Conservation (phyloP, 1,140 invertebrate species). For the Apis dorsata region DNA sequence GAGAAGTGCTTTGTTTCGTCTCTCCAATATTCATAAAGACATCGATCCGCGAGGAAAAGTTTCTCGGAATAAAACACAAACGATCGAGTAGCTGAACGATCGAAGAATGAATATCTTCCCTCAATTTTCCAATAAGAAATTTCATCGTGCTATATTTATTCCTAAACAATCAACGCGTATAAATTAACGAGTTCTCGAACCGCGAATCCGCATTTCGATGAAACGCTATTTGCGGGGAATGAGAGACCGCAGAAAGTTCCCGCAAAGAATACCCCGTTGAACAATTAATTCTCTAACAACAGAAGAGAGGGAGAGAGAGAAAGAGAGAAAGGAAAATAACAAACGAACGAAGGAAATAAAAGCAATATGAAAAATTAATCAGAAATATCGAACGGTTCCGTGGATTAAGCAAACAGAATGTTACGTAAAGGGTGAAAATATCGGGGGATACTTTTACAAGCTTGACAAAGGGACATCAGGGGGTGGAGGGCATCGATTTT, state of each 20-base stretch:
- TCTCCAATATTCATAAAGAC: conserved; percentile 26
- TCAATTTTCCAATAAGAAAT: too few species aligned
- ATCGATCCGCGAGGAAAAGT: background rate
- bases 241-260: background rate
- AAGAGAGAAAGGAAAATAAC: background rate
- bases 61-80: background rate
- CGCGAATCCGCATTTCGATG: background rate
- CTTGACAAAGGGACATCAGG: background rate
- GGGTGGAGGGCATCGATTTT: conserved; percentile 9
- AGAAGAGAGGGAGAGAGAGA: too few species aligned
- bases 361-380: background rate
- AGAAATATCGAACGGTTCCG: background rate
- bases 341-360: background rate
- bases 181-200: conserved; percentile 6
- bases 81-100: background rate
- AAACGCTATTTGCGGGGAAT: background rate
- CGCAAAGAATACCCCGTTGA: background rate
- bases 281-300: background rate
- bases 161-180: background rate
- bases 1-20: background rate
- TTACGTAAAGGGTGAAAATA: background rate
- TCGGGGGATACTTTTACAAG: background rate
- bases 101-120: conserved; percentile 13
- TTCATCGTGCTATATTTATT: background rate
- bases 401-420: accelerated